A percentile compares a stretch with the other conserved stretches of the same genome.
phyloP scores from a whole-genome alignment of 2,797 vertebrate species.

The Oceanodroma leucorhoa region DNA sequence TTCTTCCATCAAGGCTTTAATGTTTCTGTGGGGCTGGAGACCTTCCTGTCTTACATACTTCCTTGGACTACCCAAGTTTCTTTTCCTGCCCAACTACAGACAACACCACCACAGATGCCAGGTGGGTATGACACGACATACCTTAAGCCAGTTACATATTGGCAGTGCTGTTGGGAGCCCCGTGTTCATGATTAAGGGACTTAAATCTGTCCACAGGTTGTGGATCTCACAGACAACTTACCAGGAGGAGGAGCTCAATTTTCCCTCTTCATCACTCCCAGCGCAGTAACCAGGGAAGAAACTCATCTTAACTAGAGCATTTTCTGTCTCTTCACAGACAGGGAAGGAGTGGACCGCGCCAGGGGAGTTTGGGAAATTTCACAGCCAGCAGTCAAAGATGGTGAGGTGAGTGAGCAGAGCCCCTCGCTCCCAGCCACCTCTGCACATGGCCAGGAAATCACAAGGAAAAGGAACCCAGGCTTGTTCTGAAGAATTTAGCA shows the following conservation, averaged over 20 bases:
- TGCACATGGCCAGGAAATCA: neutral
- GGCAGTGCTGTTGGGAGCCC: neutral
- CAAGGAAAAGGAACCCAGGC: neutral
- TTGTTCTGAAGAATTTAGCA: neutral
- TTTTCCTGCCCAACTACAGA: neutral
- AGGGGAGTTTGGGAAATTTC: constrained; percentile 91
- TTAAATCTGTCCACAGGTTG: neutral
- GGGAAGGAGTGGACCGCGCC: constrained; percentile 92
- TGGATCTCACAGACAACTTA: neutral
- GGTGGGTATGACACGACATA: neutral
- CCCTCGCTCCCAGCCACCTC: neutral
- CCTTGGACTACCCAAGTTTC: neutral
- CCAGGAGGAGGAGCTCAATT: neutral
- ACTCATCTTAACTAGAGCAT: neutral
- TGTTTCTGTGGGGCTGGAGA: neutral
- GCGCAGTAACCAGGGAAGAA: neutral
- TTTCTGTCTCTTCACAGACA: constrained; percentile 73
- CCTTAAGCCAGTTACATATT: neutral
- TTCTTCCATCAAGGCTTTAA: neutral
- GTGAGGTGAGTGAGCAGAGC: constrained; percentile 80
- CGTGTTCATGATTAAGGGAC: neutral
- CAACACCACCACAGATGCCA: neutral
- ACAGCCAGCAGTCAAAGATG: constrained; percentile 85
- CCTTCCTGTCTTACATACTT: neutral
- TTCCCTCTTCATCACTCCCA: neutral